A percentile compares a stretch with the other conserved stretches of the same genome.
phyloP scores from a whole-genome alignment of 1,140 invertebrate species.

The Drosophila novamexicana region DNA sequence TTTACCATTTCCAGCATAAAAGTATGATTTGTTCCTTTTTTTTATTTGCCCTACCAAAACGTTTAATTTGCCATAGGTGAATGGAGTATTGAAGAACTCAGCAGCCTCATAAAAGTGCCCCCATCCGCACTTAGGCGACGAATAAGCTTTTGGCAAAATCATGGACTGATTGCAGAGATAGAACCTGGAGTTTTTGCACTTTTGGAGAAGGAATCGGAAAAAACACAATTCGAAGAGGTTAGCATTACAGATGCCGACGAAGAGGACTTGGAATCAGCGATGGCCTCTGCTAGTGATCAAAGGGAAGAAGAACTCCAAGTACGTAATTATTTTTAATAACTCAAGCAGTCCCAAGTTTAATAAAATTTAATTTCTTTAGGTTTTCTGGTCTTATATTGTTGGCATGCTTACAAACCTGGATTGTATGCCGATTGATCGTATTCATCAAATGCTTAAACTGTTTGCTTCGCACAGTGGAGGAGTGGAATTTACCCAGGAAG shows the following conservation, averaged over 20 bases:
- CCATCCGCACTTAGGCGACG: conserved; percentile 92
- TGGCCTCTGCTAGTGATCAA: conserved; percentile 96
- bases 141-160: conserved; percentile 96
- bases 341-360: background rate
- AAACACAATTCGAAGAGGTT: conserved; percentile 84
- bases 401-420: conserved; percentile 98
- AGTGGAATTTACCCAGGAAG: conserved; percentile 94
- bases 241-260: conserved; percentile 91
- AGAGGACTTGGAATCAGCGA: conserved; percentile 95
- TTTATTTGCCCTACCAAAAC: background rate
- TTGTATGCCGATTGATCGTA: conserved; percentile 95
- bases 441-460: conserved; percentile 98
- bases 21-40: conserved; percentile 84
- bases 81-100: conserved; percentile 94
- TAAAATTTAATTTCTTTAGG: conserved; percentile 75
- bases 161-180: conserved; percentile 92
- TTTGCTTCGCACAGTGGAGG: conserved; percentile 95
- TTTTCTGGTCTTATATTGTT: conserved; percentile 98
- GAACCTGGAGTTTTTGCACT: conserved; percentile 90
- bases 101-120: conserved; percentile 93
- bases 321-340: background rate
- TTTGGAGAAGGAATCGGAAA: conserved; percentile 89
- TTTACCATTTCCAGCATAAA: conserved; percentile 97
- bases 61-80: conserved; percentile 81
- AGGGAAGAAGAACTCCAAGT: conserved; percentile 95